A percentile compares a stretch with the other conserved stretches of the same genome.
Conservation (phyloP, 1,140 invertebrate species). For the Ips nitidus region DNA sequence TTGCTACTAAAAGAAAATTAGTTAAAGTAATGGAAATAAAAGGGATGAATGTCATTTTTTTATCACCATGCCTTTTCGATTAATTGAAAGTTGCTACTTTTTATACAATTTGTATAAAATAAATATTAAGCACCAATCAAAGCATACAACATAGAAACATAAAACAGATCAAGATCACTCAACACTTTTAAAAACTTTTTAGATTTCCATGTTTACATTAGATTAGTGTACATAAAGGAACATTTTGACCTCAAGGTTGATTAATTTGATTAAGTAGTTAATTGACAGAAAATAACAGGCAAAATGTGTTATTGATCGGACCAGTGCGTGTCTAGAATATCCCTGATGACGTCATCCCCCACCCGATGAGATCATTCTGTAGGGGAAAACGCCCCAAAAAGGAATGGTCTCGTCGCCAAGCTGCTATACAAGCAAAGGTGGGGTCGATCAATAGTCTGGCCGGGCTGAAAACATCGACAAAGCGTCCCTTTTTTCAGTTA, state of each 20-base stretch:
- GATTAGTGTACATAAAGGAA: background rate
- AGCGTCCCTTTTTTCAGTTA: background rate
- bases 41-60: too few species aligned
- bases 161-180: too few species aligned
- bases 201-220: background rate
- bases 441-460: slow-evolving; percentile 10
- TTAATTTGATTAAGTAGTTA: too few species aligned
- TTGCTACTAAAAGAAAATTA: too few species aligned
- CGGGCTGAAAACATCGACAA: background rate
- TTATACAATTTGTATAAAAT: too few species aligned
- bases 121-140: too few species aligned
- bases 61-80: too few species aligned
- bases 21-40: too few species aligned
- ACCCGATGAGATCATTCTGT: background rate
- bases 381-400: slow-evolving; percentile 7
- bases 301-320: background rate
- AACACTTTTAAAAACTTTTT: too few species aligned
- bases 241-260: background rate
- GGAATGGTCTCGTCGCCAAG: slow-evolving; percentile 19
- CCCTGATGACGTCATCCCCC: background rate
- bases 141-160: too few species aligned
- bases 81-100: too few species aligned
- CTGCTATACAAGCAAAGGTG: slow-evolving; percentile 24
- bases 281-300: too few species aligned
- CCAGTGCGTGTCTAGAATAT: background rate